A percentile compares a stretch with the other conserved stretches of the same genome.
Conservation (phyloP, 2,888 invertebrate species). For the Nasonovia ribisnigri region DNA sequence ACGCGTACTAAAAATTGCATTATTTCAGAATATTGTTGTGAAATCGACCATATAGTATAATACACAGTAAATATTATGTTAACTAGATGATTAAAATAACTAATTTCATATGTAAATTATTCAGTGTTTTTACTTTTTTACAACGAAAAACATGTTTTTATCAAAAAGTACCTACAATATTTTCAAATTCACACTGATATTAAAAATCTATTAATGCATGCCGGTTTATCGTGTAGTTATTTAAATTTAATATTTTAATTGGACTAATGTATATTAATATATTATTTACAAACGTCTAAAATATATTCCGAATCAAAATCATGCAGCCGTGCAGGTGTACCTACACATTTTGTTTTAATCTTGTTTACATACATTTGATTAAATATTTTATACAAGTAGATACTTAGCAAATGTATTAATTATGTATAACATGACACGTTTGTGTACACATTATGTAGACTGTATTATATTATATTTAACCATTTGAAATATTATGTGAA, state of each 20-base stretch:
- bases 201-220: background rate
- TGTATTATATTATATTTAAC: background rate
- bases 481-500: background rate
- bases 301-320: background rate
- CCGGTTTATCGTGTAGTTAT: background rate
- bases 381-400: background rate
- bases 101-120: background rate
- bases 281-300: background rate
- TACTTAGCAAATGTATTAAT: conserved; percentile 1
- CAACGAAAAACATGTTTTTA: background rate
- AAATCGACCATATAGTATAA: background rate
- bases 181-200: background rate
- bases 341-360: background rate
- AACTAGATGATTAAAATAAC: background rate
- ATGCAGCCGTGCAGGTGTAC: background rate
- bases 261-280: background rate
- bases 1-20: background rate
- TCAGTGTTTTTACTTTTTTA: background rate
- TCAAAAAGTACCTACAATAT: background rate
- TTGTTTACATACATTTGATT: background rate
- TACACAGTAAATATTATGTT: background rate
- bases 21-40: background rate
- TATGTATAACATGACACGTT: background rate
- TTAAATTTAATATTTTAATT: background rate
- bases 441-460: background rate